Base-by-base conservation (phyloP, 2,113 vertebrate genomes). In the Lanius ludovicianus region DNA sequence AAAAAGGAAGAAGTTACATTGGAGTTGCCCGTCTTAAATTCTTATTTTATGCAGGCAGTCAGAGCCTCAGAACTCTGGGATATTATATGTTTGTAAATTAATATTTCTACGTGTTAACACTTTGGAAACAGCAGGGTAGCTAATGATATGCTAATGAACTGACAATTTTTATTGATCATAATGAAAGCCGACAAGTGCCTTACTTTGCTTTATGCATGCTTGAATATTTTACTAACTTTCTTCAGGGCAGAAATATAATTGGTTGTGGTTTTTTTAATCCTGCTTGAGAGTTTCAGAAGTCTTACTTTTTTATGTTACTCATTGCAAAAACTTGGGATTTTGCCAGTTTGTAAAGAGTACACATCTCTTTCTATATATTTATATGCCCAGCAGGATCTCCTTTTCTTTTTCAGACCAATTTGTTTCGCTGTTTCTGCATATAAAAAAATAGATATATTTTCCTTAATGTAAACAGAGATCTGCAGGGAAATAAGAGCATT, bases 111-210 rank as follows among this genome's bases (percentile, higher is more conserved):
- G 4, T 88, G n/a, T 97, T 98, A 97, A 97, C 87, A 93, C 84
- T 97, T 96, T 93, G 97, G 95, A 95, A 98, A 96, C 97, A 97
- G 97, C 97, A 96, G 97, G 97, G 53, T 95, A 96, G 96, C 93
- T 98, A 97, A 98, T 98, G 96, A 96, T 97, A 98, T 97, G 98
- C 95, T 98, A 98, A 98, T 97, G 94, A 98, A 68, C 94, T 98
- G 97, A 95, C 97, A 97, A 93, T 90, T 98, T 98, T 98, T 98
- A 98, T 97, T 97, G 97, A 98, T 98, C 82, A 22, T 97, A 97
- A 98, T 97, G 97, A 92, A 98, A 98, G 96, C 65, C 1, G 89
- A 98, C 97, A 98, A 98, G 96, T 98, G 96, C 95, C 94, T 98
- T 95, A 94, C 94, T 98, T 98, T 95, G 91, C 90, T 96, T 95